These are phyloP conservation scores for Xylocopa sonorina DNA, from an alignment of 1,140 invertebrate genomes.

Conservation along the genomic window DNA sequence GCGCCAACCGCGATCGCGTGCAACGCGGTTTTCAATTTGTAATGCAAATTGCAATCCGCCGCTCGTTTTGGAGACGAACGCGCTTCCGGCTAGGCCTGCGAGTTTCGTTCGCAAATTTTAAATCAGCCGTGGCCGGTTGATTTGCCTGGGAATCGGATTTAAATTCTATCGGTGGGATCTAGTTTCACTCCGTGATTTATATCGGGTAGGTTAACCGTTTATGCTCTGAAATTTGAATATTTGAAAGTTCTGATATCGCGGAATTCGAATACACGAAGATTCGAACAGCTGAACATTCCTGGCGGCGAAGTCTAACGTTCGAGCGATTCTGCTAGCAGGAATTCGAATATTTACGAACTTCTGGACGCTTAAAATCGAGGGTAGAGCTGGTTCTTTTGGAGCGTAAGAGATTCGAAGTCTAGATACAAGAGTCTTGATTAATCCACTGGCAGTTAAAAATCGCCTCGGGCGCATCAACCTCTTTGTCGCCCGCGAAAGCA, in stretches of 20 bases:
- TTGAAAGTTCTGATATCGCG: not conserved
- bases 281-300: too few species aligned
- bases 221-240: not conserved
- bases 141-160: not conserved
- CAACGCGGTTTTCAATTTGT: not conserved
- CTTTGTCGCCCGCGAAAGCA: slow-evolving; percentile 28
- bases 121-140: not conserved
- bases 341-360: too few species aligned
- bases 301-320: not conserved
- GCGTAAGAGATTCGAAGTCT: not conserved
- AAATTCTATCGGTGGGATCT: not conserved
- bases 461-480: not conserved
- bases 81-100: not conserved
- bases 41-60: not conserved
- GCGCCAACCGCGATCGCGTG: not conserved
- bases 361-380: too few species aligned
- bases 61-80: not conserved
- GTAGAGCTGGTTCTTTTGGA: too few species aligned
- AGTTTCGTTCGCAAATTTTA: not conserved
- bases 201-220: not conserved
- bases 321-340: not conserved
- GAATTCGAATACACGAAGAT: not conserved
- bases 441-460: too few species aligned
- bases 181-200: slow-evolving; percentile 6
- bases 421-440: not conserved